Percentiles rank a stretch among this genome's conserved stretches.
phyloP scores from a whole-genome alignment of 1,140 invertebrate species.

The Cydia splendana region DNA sequence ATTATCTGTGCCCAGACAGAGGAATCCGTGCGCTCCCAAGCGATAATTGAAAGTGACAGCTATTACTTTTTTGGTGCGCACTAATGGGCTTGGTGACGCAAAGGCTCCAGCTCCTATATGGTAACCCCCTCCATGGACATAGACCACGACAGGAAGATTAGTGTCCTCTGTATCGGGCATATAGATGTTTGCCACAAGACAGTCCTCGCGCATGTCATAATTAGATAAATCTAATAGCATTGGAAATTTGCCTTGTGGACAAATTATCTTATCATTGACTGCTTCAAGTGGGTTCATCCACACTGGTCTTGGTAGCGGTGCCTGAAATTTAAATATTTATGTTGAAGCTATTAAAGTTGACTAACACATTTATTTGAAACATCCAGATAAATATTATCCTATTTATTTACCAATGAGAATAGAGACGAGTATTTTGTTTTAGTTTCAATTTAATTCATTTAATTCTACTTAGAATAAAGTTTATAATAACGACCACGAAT shows the following conservation, averaged over 20 bases:
- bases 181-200: background rate
- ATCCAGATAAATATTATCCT: too few relatives aligned
- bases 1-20: constrained; percentile 52
- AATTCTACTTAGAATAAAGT: too few relatives aligned
- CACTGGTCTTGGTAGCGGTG: background rate
- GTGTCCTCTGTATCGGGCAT: background rate
- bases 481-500: too few relatives aligned
- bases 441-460: too few relatives aligned
- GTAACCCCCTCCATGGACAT: constrained; percentile 2
- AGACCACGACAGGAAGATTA: background rate
- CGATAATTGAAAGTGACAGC: constrained; percentile 52
- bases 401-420: too few relatives aligned
- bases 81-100: background rate
- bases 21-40: constrained; percentile 49
- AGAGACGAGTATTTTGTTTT: too few relatives aligned
- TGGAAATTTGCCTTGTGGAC: background rate
- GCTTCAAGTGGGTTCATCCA: background rate
- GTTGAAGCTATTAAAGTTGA: background rate
- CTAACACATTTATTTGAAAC: too few relatives aligned
- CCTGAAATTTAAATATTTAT: background rate
- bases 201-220: background rate
- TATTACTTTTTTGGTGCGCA: constrained; percentile 39
- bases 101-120: background rate
- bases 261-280: background rate
- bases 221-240: background rate